Evolutionary conservation across 1,140 invertebrate genomes (phyloP), one percentile per base, ranked within the genome.

Genomic region (Aphelenchoides avenae): DNA sequence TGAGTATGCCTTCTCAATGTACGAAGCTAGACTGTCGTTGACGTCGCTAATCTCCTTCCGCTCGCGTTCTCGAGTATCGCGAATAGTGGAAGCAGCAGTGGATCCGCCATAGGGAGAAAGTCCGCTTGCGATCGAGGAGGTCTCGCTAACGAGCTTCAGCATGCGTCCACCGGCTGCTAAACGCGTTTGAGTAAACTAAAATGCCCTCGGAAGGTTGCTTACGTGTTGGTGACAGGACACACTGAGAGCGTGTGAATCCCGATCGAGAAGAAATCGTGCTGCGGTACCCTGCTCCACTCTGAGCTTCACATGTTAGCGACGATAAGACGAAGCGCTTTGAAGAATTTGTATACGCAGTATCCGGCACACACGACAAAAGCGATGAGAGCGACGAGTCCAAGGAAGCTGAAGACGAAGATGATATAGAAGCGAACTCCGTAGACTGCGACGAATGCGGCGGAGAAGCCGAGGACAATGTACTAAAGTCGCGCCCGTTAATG

Each of bases 1-100:
- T 52, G 24, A 33, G 26, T 34, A 15, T 37, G 26, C 71, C 53
- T 81, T 73, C 53, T 82, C 81, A 57, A 82, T 82, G 71, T 82
- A 82, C 57, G 61, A 71, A 52, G 80, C 81, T 51, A 82, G 77
- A 40, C 80, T 71, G 62, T 81, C 80, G 64, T 82, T 82, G 55
- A 82, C 62, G 49, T 81, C 80, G 54, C 77, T 77, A 71, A 82
- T 75, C 46, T 82, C 80, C 59, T 79, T 79, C 74, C 82, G 82
- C 61, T 82, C 81, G 51, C 76, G 77, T 61, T 81, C 79, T 11
- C 81, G 71, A 27, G 61, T 71, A 40, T 74, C 71, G 44, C 78
- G 73, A 49, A 82, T 78, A 34, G 68, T 70, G 18, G 67, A 66
- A 11, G 80, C 79, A 7, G 80, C 71, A 39, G 57, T 54, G 20